Evolutionary conservation across 2,113 vertebrate species (phyloP).

Genomic region (Seriola aureovittata): DNA sequence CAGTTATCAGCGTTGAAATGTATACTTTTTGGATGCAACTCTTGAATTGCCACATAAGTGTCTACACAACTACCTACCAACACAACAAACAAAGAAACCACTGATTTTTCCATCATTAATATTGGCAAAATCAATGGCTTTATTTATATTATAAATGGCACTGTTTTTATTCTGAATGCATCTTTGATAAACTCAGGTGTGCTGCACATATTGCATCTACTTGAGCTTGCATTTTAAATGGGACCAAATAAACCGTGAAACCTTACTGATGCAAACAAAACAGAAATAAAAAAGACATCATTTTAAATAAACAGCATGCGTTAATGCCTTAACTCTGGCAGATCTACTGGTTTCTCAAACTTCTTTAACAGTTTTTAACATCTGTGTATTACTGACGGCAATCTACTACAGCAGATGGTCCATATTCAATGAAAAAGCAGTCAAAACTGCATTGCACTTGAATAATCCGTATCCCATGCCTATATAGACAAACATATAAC

Average conservation of each 20-base stretch:
- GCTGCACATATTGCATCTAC: not conserved
- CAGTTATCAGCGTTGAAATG: not conserved
- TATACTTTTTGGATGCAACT: not conserved
- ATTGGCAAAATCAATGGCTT: not conserved
- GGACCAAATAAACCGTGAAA: not conserved
- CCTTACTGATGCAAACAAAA: not conserved
- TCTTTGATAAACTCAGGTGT: not conserved
- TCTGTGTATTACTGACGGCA: conserved; percentile 9
- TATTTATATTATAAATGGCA: not conserved
- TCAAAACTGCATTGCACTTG: conserved; percentile 33
- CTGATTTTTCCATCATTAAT: not conserved
- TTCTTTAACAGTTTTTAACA: conserved; percentile 26
- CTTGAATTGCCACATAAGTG: not conserved
- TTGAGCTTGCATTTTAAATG: not conserved
- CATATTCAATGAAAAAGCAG: not conserved
- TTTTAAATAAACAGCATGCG: conserved; percentile 49
- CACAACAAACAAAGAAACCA: not conserved
- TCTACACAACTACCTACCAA: not conserved
- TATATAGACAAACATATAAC: conserved; percentile 19
- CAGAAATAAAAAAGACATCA: conserved; percentile 19
- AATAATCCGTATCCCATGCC: not conserved
- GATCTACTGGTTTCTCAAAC: conserved; percentile 26
- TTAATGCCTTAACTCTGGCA: conserved; percentile 12
- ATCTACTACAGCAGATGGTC: conserved; percentile 22
- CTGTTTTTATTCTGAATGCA: not conserved